phyloP scores from a whole-genome alignment of 2,888 invertebrate species.

The Oscheius sp. region DNA sequence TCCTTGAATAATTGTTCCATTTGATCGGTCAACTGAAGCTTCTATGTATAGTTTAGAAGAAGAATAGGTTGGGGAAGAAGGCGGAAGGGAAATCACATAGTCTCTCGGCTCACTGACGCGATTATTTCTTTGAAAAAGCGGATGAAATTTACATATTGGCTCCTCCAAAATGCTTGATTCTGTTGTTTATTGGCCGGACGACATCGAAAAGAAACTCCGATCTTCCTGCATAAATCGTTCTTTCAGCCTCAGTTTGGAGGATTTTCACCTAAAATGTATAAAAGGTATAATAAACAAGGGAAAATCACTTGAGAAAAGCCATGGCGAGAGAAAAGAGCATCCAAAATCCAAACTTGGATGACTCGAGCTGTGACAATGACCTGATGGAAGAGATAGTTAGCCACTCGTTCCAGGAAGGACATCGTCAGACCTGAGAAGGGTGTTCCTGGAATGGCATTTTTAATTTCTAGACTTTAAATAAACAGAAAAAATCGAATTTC shows the following conservation, averaged over 20 bases:
- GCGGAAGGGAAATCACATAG: conserved; percentile 20
- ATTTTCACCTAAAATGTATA: conserved; percentile 48
- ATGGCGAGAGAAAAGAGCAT: conserved; percentile 46
- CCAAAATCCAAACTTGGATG: conserved; percentile 53
- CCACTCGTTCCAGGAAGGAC: conserved; percentile 52
- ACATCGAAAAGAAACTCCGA: conserved; percentile 62
- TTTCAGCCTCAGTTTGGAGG: conserved; percentile 53
- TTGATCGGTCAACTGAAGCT: not conserved
- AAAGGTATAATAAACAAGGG: not conserved
- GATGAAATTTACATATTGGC: conserved; percentile 39
- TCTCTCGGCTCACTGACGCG: conserved; percentile 25
- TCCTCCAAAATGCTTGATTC: conserved; percentile 64
- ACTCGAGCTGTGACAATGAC: conserved; percentile 52
- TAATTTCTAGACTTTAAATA: too few species aligned
- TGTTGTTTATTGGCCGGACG: conserved; percentile 60
- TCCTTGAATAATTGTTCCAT: not conserved
- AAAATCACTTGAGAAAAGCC: conserved; percentile 50
- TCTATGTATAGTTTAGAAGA: not conserved
- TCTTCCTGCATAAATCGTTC: conserved; percentile 61
- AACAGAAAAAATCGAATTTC: too few species aligned
- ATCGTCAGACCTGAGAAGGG: conserved; percentile 50
- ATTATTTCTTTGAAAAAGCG: not conserved
- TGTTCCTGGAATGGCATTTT: conserved; percentile 40
- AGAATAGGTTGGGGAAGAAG: not conserved
- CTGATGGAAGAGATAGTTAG: conserved; percentile 58